These are phyloP conservation scores for Drosophila mulleri DNA, from an alignment of 2,888 invertebrate species.

Conservation along the genomic window DNA sequence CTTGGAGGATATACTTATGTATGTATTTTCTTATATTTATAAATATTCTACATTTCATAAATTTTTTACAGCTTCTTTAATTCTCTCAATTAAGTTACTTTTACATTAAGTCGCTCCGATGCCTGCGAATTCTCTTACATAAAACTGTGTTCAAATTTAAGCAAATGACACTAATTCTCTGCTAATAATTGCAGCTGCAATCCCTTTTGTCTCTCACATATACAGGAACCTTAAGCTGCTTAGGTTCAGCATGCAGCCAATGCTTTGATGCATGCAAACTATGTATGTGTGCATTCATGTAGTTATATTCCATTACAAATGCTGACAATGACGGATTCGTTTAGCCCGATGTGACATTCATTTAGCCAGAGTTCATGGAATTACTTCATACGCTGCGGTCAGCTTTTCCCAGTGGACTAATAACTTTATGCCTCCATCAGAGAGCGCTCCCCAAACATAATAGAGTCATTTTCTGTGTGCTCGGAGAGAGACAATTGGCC, in stretches of 20 bases:
- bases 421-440: conserved; percentile 66
- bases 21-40: too few species aligned
- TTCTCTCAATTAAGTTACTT: too few species aligned
- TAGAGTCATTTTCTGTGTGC: conserved; percentile 72
- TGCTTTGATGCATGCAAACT: neutral
- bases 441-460: conserved; percentile 52
- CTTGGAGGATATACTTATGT: too few species aligned
- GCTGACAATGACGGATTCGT: conserved; percentile 71
- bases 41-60: too few species aligned
- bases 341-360: conserved; percentile 61
- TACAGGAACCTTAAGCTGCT: neutral
- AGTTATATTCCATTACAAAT: conserved; percentile 35
- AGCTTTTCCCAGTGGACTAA: conserved; percentile 56
- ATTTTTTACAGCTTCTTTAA: too few species aligned
- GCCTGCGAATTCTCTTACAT: too few species aligned
- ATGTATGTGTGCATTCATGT: neutral
- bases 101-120: too few species aligned
- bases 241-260: neutral
- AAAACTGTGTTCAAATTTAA: too few species aligned
- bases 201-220: neutral
- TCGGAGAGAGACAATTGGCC: conserved; percentile 66
- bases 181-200: neutral
- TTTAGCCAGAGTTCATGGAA: conserved; percentile 46
- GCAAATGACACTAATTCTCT: too few species aligned
- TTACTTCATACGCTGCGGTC: conserved; percentile 24